These are phyloP conservation scores for Neopelma chrysocephalum DNA, from an alignment of 2,797 vertebrate genomes.

Conservation along the genomic window DNA sequence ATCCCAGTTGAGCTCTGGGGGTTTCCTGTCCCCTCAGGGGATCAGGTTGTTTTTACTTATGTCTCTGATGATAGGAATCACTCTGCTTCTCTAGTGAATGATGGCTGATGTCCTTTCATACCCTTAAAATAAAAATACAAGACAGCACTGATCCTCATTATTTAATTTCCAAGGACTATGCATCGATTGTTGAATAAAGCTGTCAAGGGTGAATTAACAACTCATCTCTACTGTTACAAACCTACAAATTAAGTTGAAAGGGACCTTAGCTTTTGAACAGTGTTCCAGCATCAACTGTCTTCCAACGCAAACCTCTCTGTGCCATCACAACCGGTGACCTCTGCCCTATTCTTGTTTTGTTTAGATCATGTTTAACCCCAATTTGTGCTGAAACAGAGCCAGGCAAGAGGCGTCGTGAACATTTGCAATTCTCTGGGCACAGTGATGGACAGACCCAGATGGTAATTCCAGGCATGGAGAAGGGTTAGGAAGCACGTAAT, in stretches of 20 bases:
- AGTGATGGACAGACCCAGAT: neutral
- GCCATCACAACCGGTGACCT: neutral
- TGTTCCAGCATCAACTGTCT: neutral
- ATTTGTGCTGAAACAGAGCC: neutral
- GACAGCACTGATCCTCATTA: neutral
- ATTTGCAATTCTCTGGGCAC: neutral
- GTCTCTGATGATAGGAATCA: neutral
- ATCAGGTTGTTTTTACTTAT: neutral
- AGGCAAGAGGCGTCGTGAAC: neutral
- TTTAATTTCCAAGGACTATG: constrained; percentile 38
- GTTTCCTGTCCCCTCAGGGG: neutral
- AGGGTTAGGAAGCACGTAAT: neutral
- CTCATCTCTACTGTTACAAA: neutral
- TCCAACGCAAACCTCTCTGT: neutral
- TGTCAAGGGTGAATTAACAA: constrained; percentile 32
- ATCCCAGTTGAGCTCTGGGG: neutral
- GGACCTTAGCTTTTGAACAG: neutral
- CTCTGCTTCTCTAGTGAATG: neutral
- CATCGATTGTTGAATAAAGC: constrained; percentile 1
- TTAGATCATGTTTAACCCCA: neutral
- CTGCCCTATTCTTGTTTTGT: neutral
- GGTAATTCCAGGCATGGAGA: neutral
- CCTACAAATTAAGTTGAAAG: constrained; percentile 26
- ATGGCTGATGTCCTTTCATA: neutral
- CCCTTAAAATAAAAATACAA: constrained; percentile 15